Conservation (phyloP, 2,888 invertebrate species). For the Drosophila atripex region DNA sequence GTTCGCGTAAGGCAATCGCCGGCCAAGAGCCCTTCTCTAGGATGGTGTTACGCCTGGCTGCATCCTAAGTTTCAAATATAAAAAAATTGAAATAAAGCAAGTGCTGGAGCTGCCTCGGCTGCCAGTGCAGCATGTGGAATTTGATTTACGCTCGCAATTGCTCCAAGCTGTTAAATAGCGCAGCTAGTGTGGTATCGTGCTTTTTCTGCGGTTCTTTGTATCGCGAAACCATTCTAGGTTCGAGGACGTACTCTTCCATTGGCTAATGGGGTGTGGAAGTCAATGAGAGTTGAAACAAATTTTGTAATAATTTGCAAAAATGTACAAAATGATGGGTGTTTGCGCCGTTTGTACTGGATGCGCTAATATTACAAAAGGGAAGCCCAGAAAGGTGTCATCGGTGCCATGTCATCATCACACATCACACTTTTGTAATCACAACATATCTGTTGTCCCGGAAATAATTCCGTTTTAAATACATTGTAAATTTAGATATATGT, state of each 20-base stretch:
- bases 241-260: background rate
- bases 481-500: background rate
- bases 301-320: conserved; percentile 18
- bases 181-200: conserved; percentile 10
- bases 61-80: conserved; percentile 40
- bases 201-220: background rate
- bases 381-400: background rate
- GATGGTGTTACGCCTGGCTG: conserved; percentile 15
- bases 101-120: conserved; percentile 27
- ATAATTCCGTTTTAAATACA: conserved; percentile 27
- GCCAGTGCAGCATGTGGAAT: conserved; percentile 65
- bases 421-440: conserved; percentile 5
- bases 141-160: conserved; percentile 71
- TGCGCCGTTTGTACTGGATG: conserved; percentile 4
- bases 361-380: conserved; percentile 12
- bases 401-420: background rate
- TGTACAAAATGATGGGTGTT: conserved; percentile 7
- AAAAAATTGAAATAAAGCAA: conserved; percentile 62
- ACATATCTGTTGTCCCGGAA: background rate
- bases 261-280: conserved; percentile 44
- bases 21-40: conserved; percentile 14
- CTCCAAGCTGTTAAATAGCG: conserved; percentile 62
- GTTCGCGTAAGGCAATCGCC: background rate
- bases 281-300: conserved; percentile 30
- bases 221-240: conserved; percentile 3